These are phyloP conservation scores for Nyctibius bracteatus DNA, from an alignment of 2,113 vertebrate genomes.

Conservation along the genomic window DNA sequence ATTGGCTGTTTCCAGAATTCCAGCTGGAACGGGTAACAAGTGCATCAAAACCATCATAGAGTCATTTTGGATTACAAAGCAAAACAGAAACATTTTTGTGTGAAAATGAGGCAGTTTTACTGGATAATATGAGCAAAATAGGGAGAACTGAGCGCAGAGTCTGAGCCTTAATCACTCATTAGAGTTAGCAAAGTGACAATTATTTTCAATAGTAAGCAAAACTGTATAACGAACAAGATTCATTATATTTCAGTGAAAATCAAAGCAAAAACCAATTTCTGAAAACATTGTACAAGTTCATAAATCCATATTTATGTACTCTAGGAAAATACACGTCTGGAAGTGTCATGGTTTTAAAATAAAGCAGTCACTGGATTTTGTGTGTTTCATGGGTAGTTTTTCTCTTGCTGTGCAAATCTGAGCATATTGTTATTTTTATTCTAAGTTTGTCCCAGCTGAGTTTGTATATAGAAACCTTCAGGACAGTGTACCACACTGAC, in stretches of 20 bases:
- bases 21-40: not conserved
- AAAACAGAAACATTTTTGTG: not conserved
- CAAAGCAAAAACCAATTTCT: slow-evolving; percentile 4
- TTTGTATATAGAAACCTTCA: not conserved
- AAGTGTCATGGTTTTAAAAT: not conserved
- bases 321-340: not conserved
- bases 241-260: slow-evolving; percentile 19
- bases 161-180: not conserved
- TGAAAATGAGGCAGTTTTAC: not conserved
- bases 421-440: not conserved
- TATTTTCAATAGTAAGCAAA: slow-evolving; percentile 16
- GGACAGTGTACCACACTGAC: accelerated
- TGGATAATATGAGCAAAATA: not conserved
- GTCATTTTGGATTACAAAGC: slow-evolving; percentile 5
- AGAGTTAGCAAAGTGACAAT: not conserved
- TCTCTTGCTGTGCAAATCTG: not conserved
- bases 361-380: not conserved
- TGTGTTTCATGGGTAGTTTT: not conserved
- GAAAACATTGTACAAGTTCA: not conserved
- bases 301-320: too few species aligned
- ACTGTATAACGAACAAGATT: not conserved
- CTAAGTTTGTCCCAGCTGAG: accelerated
- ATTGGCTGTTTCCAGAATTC: not conserved
- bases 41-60: not conserved
- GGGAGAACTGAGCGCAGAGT: not conserved